Percentiles rank a stretch among this genome's conserved stretches.
Conservation (phyloP, 2,888 invertebrate genomes). For the Nephrotoma flavescens region DNA sequence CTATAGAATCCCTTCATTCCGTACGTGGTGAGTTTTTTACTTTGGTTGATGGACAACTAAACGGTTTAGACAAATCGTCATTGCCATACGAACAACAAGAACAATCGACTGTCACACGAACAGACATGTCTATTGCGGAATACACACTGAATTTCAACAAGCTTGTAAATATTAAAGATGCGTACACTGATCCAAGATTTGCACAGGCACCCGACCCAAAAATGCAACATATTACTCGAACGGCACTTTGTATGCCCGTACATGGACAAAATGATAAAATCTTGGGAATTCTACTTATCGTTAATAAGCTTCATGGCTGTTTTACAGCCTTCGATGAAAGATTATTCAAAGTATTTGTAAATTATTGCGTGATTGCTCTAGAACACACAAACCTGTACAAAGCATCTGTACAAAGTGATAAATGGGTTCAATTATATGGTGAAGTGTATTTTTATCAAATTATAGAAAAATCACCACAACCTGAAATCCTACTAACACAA, state of each 20-base stretch:
- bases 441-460: background rate
- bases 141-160: background rate
- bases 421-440: background rate
- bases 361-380: slow-evolving; percentile 41
- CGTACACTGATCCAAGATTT: slow-evolving; percentile 40
- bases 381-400: slow-evolving; percentile 36
- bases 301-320: slow-evolving; percentile 36
- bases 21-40: background rate
- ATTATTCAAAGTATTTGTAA: slow-evolving; percentile 39
- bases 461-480: background rate
- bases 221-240: slow-evolving; percentile 39
- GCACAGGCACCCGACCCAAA: slow-evolving; percentile 37
- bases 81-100: background rate
- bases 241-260: slow-evolving; percentile 40
- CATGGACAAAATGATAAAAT: slow-evolving; percentile 32
- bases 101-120: background rate
- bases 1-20: background rate
- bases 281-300: slow-evolving; percentile 41
- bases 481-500: background rate
- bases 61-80: background rate
- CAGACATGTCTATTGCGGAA: background rate
- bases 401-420: background rate
- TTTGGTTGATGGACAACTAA: background rate
- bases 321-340: slow-evolving; percentile 39
- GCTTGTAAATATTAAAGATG: slow-evolving; percentile 29